Conservation (phyloP, 2,888 invertebrate genomes). For the Polymixis flavicincta region DNA sequence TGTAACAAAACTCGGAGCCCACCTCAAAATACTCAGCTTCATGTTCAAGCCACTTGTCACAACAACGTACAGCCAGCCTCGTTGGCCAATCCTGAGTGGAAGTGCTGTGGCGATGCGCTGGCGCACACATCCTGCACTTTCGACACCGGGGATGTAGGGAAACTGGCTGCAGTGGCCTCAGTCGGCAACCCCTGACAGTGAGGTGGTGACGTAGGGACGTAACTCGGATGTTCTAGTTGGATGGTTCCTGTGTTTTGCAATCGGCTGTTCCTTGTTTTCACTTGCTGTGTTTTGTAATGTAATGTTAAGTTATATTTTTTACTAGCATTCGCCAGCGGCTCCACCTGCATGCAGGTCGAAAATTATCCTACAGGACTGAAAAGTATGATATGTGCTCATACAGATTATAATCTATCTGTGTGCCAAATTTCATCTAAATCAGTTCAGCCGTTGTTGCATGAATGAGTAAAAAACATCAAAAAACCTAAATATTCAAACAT, state of each 20-base stretch:
- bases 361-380: too few relatives aligned
- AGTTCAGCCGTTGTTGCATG: too few relatives aligned
- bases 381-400: too few relatives aligned
- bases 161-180: conserved; percentile 48
- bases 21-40: conserved; percentile 55
- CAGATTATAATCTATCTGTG: too few relatives aligned
- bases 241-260: conserved; percentile 55
- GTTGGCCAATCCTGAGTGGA: conserved; percentile 53
- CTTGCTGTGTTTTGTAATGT: conserved; percentile 39
- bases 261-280: conserved; percentile 60
- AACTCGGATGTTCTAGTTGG: conserved; percentile 29
- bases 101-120: conserved; percentile 39
- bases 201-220: background rate
- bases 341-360: too few relatives aligned
- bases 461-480: too few relatives aligned
- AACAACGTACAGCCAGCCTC: conserved; percentile 45
- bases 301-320: background rate
- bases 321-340: too few relatives aligned
- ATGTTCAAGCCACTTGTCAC: conserved; percentile 37
- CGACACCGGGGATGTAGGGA: conserved; percentile 57
- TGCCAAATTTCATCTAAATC: too few relatives aligned
- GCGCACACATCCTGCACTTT: conserved; percentile 43
- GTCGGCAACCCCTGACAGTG: conserved; percentile 54
- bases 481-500: too few relatives aligned
- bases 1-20: conserved; percentile 8